Percentiles rank a stretch among this genome's conserved stretches.
Evolutionary conservation across 2,797 vertebrate species (phyloP).

Genomic region (Sebastiscus albofasciatus): DNA sequence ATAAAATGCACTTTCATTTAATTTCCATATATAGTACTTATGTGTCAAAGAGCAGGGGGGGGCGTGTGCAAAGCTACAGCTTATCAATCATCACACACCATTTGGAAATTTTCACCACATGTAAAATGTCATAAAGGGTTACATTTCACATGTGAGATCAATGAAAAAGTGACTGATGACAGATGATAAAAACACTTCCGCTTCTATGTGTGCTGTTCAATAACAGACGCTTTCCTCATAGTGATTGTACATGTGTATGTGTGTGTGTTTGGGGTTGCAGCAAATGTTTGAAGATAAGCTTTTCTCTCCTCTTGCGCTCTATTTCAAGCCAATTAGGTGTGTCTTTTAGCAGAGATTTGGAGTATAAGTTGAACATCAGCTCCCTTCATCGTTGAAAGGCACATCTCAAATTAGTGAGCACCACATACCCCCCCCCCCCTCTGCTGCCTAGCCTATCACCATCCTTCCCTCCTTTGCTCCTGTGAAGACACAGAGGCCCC

Average conservation of each 20-base stretch:
- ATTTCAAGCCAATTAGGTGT: constrained; percentile 74
- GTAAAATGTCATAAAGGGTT: constrained; percentile 23
- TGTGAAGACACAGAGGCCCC: constrained; percentile 76
- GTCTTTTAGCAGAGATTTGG: constrained; percentile 73
- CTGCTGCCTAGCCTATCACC: constrained; percentile 44
- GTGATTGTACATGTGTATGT: not conserved
- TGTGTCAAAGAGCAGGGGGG: constrained; percentile 38
- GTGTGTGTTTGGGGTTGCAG: constrained; percentile 11
- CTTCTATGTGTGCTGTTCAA: not conserved
- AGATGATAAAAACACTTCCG: constrained; percentile 11
- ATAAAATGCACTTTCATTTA: constrained; percentile 56
- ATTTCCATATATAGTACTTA: constrained; percentile 75
- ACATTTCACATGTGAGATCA: constrained; percentile 9
- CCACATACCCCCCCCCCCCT: not conserved
- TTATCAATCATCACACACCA: constrained; percentile 38
- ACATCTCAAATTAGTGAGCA: constrained; percentile 72
- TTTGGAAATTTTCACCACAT: constrained; percentile 19
- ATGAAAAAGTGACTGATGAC: constrained; percentile 30
- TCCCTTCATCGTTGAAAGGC: constrained; percentile 76
- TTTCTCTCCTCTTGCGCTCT: constrained; percentile 26
- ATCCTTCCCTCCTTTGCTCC: constrained; percentile 62
- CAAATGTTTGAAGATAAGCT: constrained; percentile 52
- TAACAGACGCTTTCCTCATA: not conserved
- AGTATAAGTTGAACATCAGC: constrained; percentile 75
- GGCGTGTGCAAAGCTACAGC: not conserved